Conservation (phyloP, 2,113 vertebrate species). For the Philantomba maxwellii region DNA sequence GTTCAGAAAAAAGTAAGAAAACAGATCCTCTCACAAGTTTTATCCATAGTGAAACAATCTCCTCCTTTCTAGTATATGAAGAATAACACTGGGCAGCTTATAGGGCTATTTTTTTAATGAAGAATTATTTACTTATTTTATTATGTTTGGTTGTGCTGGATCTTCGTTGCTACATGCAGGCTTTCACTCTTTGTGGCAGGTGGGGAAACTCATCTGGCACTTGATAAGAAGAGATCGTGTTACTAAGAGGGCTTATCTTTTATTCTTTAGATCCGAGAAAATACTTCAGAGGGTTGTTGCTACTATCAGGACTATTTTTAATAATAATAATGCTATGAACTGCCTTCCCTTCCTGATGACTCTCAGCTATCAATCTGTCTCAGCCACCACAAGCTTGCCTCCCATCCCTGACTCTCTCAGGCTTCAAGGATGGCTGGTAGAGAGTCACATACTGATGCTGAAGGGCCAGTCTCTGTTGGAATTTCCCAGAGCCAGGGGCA, state of each 20-base stretch:
- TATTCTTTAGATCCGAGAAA: slow-evolving; percentile 80
- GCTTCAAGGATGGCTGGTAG: no score
- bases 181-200: neutral
- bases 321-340: neutral
- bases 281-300: neutral
- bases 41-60: neutral
- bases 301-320: neutral
- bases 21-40: neutral
- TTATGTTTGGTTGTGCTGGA: neutral
- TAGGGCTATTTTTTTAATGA: neutral
- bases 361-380: neutral
- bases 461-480: neutral
- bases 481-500: neutral
- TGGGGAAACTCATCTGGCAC: neutral
- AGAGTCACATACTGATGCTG: neutral
- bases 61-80: neutral
- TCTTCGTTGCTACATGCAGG: neutral
- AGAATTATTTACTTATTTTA: neutral
- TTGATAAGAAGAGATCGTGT: neutral
- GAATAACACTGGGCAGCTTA: neutral
- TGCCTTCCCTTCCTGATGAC: neutral
- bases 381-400: neutral
- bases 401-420: neutral
- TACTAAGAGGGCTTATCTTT: neutral
- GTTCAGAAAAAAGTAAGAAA: neutral